phyloP scores from a whole-genome alignment of 2,797 vertebrate genomes.

The Enteromius argenteus region DNA sequence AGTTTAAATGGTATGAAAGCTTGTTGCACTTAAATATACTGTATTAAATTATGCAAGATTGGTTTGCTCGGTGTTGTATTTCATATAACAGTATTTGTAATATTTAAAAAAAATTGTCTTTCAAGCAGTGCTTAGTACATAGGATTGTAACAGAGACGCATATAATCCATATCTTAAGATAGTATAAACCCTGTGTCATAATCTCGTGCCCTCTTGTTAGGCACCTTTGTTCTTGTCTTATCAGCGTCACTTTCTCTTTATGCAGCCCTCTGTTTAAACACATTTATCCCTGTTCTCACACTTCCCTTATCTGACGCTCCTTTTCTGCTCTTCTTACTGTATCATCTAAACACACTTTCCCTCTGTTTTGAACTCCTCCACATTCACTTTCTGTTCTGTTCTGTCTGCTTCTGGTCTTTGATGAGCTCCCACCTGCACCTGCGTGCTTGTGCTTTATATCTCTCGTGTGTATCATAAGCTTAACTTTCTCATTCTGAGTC shows the following conservation, averaged over 20 bases:
- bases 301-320: slow-evolving; percentile 1
- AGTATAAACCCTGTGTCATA: neutral
- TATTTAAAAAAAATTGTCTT: no score
- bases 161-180: neutral
- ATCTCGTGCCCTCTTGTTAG: neutral
- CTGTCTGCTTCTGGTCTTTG: slow-evolving; percentile 3
- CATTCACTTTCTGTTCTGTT: neutral
- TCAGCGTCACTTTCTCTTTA: neutral
- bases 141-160: neutral
- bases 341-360: slow-evolving; percentile 32
- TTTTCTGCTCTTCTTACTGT: slow-evolving; percentile 27
- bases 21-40: neutral
- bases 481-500: slow-evolving; percentile 17
- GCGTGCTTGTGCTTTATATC: neutral
- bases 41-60: neutral
- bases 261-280: slow-evolving; percentile 10
- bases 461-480: neutral
- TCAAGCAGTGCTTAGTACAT: no score
- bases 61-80: neutral
- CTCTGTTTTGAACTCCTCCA: slow-evolving; percentile 29
- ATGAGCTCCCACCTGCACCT: slow-evolving; percentile 8
- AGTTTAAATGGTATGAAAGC: neutral
- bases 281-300: slow-evolving; percentile 11
- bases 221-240: neutral
- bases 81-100: neutral